Percentiles rank a stretch among this genome's conserved stretches.
Conservation (phyloP, 2,888 invertebrate species). For the Drosophila sordidula region DNA sequence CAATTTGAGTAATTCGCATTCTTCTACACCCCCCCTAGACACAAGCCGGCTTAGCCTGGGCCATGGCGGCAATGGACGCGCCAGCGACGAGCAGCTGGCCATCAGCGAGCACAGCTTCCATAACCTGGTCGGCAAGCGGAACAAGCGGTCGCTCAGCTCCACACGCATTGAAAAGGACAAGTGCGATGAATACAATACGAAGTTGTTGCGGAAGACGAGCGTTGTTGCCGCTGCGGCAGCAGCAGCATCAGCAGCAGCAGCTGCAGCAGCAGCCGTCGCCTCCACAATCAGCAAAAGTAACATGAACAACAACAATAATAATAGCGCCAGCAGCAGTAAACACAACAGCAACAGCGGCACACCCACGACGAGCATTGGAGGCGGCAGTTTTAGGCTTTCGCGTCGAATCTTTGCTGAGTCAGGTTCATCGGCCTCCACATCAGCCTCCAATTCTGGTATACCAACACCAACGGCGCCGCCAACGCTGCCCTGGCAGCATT, state of each 20-base stretch:
- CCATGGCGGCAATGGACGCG: slow-evolving; percentile 25
- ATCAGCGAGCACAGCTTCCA: slow-evolving; percentile 57
- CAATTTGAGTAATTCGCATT: slow-evolving; percentile 66
- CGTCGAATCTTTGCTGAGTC: slow-evolving; percentile 68
- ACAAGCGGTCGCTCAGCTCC: slow-evolving; percentile 85
- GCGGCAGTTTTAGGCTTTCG: slow-evolving; percentile 64
- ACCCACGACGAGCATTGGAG: slow-evolving; percentile 35
- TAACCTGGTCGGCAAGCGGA: slow-evolving; percentile 79
- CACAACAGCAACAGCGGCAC: slow-evolving; percentile 40
- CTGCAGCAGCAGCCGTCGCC: slow-evolving; percentile 28
- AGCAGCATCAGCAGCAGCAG: slow-evolving; percentile 33
- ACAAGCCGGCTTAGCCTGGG: slow-evolving; percentile 79
- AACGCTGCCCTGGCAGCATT: slow-evolving; percentile 59
- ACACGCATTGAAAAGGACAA: slow-evolving; percentile 85
- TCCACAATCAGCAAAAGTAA: slow-evolving; percentile 18
- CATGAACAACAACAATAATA: slow-evolving; percentile 39
- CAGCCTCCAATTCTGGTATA: slow-evolving; percentile 78
- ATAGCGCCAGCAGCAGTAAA: slow-evolving; percentile 31
- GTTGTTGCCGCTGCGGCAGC: slow-evolving; percentile 58
- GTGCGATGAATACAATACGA: slow-evolving; percentile 85
- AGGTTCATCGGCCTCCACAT: slow-evolving; percentile 72
- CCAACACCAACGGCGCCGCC: slow-evolving; percentile 79
- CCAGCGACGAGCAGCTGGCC: slow-evolving; percentile 42
- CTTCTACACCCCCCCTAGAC: slow-evolving; percentile 74
- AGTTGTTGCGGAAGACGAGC: slow-evolving; percentile 83